Evolutionary conservation across 2,113 vertebrate genomes (phyloP), one percentile per base, ranked within the genome.

Genomic region (Oplegnathus fasciatus): DNA sequence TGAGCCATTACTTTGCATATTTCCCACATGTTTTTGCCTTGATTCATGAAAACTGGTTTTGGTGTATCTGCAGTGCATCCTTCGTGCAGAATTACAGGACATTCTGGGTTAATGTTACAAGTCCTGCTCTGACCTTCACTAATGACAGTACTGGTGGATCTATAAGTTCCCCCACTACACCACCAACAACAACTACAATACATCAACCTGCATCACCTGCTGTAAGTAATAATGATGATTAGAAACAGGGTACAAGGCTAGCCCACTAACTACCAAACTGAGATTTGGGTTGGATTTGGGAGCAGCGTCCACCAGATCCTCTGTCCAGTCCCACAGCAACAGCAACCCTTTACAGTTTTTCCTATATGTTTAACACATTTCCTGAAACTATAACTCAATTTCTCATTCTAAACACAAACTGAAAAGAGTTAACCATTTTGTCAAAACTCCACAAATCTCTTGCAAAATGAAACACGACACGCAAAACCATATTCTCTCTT

Each of bases 71-170:
- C 84, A 97, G 96, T 54, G 95, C 93, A 20, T 89, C 95, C n/a
- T 93, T 96, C 44, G 92, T 96, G 20, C 54, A 82, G 37, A 44
- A 9, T 14, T 82, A 9, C 4, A 0, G 0, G 0, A 93, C 40
- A 0, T 96, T 91, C 75, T 96, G 96, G 95, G 82, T 93, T 20
- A 48, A 73, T 14, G 84, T 96, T 37, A 88, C 40, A 58, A 95
- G 94, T 55, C 52, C 78, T 10, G 0, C 18, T 13, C 68, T 95
- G 75, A 75, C 22, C 9, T 87, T 89, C 69, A 82, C 20, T 13
- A 72, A 76, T 0, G 30, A 18, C 26, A 24, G 8, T 4, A 37
- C 14, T 30, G 9, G 22, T 0, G 73, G 0, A 69, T 66, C 75
- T 28, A 10, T 44, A 28, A 44, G 2, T 48, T 9, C 6, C 11